Conservation (phyloP, 2,797 vertebrate species). For the Geotrypetes seraphini region DNA sequence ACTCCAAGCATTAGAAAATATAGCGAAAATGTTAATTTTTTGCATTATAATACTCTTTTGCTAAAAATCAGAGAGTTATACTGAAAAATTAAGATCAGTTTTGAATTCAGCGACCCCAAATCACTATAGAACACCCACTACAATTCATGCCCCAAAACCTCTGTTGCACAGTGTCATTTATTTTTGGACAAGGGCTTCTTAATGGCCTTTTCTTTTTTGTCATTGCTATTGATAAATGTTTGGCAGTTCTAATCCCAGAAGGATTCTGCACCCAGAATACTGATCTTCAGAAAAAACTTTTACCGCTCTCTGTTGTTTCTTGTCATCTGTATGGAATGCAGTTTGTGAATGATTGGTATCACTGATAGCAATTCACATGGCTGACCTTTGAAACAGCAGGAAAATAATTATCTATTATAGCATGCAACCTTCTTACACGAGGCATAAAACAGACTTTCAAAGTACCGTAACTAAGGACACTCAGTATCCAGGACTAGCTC, state of each 20-base stretch:
- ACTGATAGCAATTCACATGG: background rate
- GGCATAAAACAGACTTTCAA: background rate
- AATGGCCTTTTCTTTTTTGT: no score
- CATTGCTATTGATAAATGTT: background rate
- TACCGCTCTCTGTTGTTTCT: background rate
- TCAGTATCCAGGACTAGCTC: fast-evolving
- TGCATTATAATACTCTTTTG: no score
- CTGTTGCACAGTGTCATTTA: no score
- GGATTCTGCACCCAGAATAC: fast-evolving
- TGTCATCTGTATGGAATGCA: background rate
- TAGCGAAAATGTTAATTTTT: no score
- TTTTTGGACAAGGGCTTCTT: no score
- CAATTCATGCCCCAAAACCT: no score
- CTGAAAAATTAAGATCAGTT: no score
- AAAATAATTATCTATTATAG: conserved; percentile 2
- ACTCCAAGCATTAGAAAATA: no score
- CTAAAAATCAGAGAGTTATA: no score
- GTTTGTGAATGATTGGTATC: background rate
- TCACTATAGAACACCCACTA: no score
- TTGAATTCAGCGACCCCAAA: no score
- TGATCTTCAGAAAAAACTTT: background rate
- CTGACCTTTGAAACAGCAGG: conserved; percentile 5
- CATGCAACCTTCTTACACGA: conserved; percentile 1
- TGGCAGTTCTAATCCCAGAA: background rate
- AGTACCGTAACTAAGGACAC: background rate